Base-by-base conservation (phyloP, 2,797 vertebrate species). In the Staurois parvus region DNA sequence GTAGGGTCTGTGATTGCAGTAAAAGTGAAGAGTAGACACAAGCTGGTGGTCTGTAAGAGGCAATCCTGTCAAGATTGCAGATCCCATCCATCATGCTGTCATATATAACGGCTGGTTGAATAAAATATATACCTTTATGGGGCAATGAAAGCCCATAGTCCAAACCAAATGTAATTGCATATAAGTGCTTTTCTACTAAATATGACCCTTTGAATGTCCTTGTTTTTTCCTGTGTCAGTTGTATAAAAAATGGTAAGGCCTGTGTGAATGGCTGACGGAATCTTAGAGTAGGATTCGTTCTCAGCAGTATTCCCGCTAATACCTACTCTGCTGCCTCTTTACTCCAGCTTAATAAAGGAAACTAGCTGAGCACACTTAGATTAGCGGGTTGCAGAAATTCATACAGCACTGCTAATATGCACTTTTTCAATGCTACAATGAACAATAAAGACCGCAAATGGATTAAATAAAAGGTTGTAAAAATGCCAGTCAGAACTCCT, bases 1-100 rank as follows among this genome's bases (percentile, higher is more conserved):
- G 72, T 21, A 40, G 28, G 12, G 1, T 28, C 11, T 90, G 89
- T 87, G 45, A 19, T 48, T 48, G 45, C 45, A 48, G 45, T 17
- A 48, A 48, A 19, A 48, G 15, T 48, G n/a, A 48, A 87, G 85
- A 68, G 72, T 45, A 45, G 42, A 48, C 84, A 74, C 86, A 6
- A 0, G 73, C 90, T 91, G 90, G 87, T 90, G 89, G 62, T 90
- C 79, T 88, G 91, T 88, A n/a, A 87, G 87, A 81, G 29, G 88
- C 84, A 88, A 90, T 87, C 13, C 73, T 83, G 86, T 89, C 45
- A 84, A 26, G 42, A 79, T 40, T 34, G 52, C 88, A 85, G 85
- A 83, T 86, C 87, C 77, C 83, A 56, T 72, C 85, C 76, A 88
- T 92, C 88, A 88, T 86, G 88, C 87, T 87, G 83, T 64, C 52